phyloP scores from a whole-genome alignment of 1,140 invertebrate species.

The Cyclargus thomasi region DNA sequence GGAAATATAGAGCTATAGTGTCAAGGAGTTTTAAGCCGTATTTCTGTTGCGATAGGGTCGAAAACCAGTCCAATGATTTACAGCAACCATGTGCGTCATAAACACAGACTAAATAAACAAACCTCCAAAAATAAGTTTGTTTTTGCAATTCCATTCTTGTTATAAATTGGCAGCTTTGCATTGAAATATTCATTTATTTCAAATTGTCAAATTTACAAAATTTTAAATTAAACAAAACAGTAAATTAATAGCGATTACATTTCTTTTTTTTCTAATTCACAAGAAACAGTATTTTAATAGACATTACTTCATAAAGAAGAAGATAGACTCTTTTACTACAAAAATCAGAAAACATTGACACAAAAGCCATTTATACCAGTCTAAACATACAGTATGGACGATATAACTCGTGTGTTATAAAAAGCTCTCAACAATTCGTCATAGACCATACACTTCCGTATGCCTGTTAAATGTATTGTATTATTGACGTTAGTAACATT shows the following conservation, averaged over 20 bases:
- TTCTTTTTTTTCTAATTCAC: too few species aligned
- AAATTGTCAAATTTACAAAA: too few species aligned
- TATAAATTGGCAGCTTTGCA: background rate
- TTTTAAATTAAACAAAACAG: too few species aligned
- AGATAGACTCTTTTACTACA: too few species aligned
- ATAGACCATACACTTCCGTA: slow-evolving; percentile 12
- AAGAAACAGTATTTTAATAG: too few species aligned
- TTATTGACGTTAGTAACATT: background rate
- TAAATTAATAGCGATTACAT: too few species aligned
- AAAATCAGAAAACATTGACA: too few species aligned
- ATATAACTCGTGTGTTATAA: background rate
- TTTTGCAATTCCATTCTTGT: background rate
- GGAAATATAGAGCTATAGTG: background rate
- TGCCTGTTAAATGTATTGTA: background rate
- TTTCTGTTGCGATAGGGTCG: background rate
- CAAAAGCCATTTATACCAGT: too few species aligned
- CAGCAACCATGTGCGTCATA: background rate
- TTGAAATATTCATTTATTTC: background rate
- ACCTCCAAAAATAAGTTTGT: background rate
- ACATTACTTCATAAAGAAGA: too few species aligned
- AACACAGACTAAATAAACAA: background rate
- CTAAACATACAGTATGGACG: too few species aligned
- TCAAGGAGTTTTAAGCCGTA: background rate
- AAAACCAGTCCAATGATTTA: background rate
- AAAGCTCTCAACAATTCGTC: slow-evolving; percentile 11